phyloP scores from a whole-genome alignment of 37 sponge, comb jelly and placozoan species.

The Ephydatia muelleri region DNA sequence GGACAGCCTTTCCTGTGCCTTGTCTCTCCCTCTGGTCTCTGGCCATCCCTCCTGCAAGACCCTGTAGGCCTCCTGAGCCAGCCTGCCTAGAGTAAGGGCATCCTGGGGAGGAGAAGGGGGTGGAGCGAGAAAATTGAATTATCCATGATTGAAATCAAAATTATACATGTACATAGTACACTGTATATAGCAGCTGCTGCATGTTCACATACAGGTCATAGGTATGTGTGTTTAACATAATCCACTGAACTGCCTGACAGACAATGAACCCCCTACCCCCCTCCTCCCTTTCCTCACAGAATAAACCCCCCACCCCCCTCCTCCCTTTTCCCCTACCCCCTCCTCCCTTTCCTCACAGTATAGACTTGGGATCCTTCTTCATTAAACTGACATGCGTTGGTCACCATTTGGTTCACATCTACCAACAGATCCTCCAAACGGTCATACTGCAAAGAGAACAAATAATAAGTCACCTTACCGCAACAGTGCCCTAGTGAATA shows the following conservation, averaged over 20 bases:
- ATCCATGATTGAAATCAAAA: slow-evolving; percentile 27
- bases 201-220: no score
- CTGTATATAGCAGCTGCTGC: no score
- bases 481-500: no score
- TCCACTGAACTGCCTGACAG: no score
- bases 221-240: no score
- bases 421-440: slow-evolving; percentile 51
- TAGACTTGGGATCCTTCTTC: slow-evolving; percentile 70
- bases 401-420: slow-evolving; percentile 70
- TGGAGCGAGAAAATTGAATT: neutral
- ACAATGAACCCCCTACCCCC: no score
- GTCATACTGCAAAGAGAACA: slow-evolving; percentile 53
- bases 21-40: neutral
- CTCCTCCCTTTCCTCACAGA: no score
- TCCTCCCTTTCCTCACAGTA: neutral
- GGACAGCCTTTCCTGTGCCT: neutral
- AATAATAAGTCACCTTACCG: no score
- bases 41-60: slow-evolving; percentile 33
- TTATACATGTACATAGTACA: no score
- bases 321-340: neutral
- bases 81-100: slow-evolving; percentile 35
- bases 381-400: slow-evolving; percentile 76
- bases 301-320: neutral
- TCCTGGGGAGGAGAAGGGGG: slow-evolving; percentile 28
- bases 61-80: slow-evolving; percentile 26